Conservation (phyloP, 2,797 vertebrate species). For the Discoglossus pictus region DNA sequence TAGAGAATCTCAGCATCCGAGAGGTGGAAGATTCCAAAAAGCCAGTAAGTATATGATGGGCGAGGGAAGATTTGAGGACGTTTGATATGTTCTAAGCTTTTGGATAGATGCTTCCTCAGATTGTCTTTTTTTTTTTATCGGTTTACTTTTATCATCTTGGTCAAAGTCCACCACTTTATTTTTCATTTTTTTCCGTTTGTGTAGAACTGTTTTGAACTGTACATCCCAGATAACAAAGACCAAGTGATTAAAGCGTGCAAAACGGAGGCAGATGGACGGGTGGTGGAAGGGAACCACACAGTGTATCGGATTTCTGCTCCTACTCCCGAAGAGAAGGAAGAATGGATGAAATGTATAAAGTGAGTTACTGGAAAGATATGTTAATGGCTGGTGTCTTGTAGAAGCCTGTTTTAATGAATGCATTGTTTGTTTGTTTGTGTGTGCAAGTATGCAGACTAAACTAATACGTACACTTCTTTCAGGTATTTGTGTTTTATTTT, state of each 20-base stretch:
- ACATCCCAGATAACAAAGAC: constrained; percentile 94
- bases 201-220: constrained; percentile 98
- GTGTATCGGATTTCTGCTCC: constrained; percentile 96
- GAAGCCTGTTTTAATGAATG: rapidly evolving
- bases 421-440: rapidly evolving
- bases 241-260: constrained; percentile 98
- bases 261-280: constrained; percentile 91
- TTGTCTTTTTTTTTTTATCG: background rate
- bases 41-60: constrained; percentile 79
- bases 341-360: constrained; percentile 98
- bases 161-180: no score
- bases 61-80: no score
- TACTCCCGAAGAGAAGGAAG: constrained; percentile 89
- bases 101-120: no score
- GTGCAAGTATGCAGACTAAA: no score
- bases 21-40: constrained; percentile 97
- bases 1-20: constrained; percentile 94
- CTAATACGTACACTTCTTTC: no score
- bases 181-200: no score
- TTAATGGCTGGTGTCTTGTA: background rate
- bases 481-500: no score
- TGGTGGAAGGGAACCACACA: constrained; percentile 98
- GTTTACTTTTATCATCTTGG: no score
- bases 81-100: no score
- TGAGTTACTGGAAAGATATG: constrained; percentile 58